These are phyloP conservation scores for Argyresthia albistria DNA, from an alignment of 2,888 invertebrate genomes.

Conservation along the genomic window DNA sequence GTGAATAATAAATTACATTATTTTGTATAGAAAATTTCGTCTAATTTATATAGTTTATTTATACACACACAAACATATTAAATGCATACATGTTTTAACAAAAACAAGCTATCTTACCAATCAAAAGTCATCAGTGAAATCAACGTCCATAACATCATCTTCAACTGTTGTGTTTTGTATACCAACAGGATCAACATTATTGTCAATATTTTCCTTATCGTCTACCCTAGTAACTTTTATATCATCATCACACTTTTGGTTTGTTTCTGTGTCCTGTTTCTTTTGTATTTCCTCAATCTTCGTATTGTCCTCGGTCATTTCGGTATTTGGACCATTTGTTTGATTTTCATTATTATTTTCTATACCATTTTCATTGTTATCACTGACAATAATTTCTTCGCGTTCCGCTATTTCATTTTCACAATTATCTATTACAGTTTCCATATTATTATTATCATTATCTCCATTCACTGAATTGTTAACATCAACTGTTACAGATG, in stretches of 20 bases:
- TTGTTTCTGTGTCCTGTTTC: background rate
- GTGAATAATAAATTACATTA: too few relatives aligned
- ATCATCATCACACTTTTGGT: slow-evolving; percentile 4
- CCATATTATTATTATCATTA: slow-evolving; percentile 6
- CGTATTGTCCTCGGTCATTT: background rate
- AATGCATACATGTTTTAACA: too few relatives aligned
- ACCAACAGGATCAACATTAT: background rate
- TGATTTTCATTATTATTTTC: background rate
- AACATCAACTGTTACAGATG: slow-evolving; percentile 21
- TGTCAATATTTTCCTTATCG: slow-evolving; percentile 2
- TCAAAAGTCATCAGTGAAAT: slow-evolving; percentile 51
- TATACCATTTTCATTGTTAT: slow-evolving; percentile 5
- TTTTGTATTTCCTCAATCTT: background rate
- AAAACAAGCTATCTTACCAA: too few relatives aligned
- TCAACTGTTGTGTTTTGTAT: background rate
- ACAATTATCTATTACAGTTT: background rate
- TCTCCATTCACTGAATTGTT: slow-evolving; percentile 11
- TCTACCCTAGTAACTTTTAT: slow-evolving; percentile 2
- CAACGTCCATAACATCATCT: slow-evolving; percentile 40
- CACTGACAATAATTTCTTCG: background rate
- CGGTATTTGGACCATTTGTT: background rate
- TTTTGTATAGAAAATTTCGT: too few relatives aligned
- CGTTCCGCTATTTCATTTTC: background rate
- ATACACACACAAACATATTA: too few relatives aligned
- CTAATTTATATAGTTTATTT: too few relatives aligned